Base-by-base conservation (phyloP, 2,797 vertebrate genomes). In the Neosilurus mollespiculum region DNA sequence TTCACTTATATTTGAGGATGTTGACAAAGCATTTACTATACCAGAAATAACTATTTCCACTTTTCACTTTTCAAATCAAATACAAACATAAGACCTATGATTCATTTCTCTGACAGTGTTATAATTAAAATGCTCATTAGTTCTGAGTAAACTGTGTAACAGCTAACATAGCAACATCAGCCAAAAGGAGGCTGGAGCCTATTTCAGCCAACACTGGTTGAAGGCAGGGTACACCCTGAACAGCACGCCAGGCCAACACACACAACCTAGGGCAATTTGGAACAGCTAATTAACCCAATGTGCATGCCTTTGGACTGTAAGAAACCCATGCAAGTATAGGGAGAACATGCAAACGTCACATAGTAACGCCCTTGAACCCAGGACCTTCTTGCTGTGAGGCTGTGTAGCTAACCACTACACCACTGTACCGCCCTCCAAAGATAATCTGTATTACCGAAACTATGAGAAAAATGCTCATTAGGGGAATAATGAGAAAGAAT, bases 1-100 rank as follows among this genome's bases (percentile, higher is more conserved):
- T 49, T 78, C 37, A 62, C 22, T 62, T 26, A 43, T 37, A 76
- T 76, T 66, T 65, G 62, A 67, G 72, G 81, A 77, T 83, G 62
- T 83, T 22, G 51, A 66, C 67, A 65, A 58, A 56, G 15, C 49
- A 51, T 37, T 37, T 24, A 54, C 61, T 15, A 73, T 51, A 9
- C 9, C 2, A 0, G 10, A 20, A 64, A 64, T 53, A 6, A 10
- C 24, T 30, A 65, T 79, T 53, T 79, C 61, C 77, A 53, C 77
- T 65, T 79, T 78, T 65, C 10, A 53, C 43, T 43, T 43, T 43
- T 43, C 43, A 66, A 18, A 5, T 30, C n/a, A 64, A 18, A 64
- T 14, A 14, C 7, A 10, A 16, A 26, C 61, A 51, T 18, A 65
- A 53, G 9, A 79, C 24, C 61, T 3, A 26, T 9, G 14, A 53